These are phyloP conservation scores for Sylvia atricapilla DNA, from an alignment of 2,113 vertebrate species.

Conservation along the genomic window DNA sequence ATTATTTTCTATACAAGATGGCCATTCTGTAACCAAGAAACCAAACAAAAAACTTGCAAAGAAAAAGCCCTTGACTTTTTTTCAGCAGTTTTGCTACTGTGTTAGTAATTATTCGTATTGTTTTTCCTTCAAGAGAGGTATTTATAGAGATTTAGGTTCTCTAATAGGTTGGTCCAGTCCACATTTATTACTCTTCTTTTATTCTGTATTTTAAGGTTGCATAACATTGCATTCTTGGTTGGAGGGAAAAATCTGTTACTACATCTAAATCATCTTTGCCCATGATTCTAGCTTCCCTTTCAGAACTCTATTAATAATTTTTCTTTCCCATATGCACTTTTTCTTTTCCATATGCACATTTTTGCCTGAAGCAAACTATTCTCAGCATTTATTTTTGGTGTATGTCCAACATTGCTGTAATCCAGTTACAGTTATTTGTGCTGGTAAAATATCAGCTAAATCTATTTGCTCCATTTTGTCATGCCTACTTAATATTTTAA, in stretches of 20 bases:
- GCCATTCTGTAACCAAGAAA: background rate
- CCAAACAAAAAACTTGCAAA: background rate
- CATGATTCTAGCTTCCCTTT: constrained; percentile 45
- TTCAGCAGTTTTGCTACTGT: background rate
- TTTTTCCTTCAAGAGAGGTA: background rate
- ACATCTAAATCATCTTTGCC: background rate
- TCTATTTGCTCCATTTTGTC: constrained; percentile 42
- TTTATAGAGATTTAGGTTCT: background rate
- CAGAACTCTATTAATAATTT: constrained; percentile 60
- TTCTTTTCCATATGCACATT: constrained; percentile 56
- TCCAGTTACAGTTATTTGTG: constrained; percentile 41
- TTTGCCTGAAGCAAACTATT: constrained; percentile 58
- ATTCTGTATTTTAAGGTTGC: background rate
- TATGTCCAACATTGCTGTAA: background rate
- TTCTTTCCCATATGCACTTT: constrained; percentile 56
- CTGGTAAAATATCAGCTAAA: constrained; percentile 59
- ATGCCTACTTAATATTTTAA: constrained; percentile 32
- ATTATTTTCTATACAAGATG: background rate
- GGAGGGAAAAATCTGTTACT: constrained; percentile 49
- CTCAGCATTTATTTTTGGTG: constrained; percentile 53
- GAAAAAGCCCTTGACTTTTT: background rate
- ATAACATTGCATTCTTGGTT: constrained; percentile 20
- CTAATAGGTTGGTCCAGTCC: background rate
- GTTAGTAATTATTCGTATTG: background rate
- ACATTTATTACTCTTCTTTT: background rate